Base-by-base conservation (phyloP, 2,888 invertebrate genomes). In the Coecobrya sp. region DNA sequence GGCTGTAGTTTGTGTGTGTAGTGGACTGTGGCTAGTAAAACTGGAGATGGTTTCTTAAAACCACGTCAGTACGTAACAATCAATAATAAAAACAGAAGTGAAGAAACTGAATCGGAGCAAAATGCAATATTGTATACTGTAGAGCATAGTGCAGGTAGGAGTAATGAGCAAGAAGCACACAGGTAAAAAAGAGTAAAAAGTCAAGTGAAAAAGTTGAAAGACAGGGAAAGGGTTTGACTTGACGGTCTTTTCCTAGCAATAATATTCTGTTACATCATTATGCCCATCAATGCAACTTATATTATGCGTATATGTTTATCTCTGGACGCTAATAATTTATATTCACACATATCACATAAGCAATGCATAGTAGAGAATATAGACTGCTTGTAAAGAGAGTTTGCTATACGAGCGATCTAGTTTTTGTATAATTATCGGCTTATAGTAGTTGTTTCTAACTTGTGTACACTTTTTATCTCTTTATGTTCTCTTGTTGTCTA, bases 231-330 rank as follows among this genome's bases (percentile, higher is more conserved):
- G 91, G 91, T 55, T 70, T 82, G 68, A 82, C 76, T 70, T 82
- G 68, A 82, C 86, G 65, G 86, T 79, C 49, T 90, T 55, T 62
- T 70, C 49, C 19, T n/a, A 82, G 79, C 62, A 86, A 84, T n/a
- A n/a, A n/a, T 91, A 91, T 91, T 86, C 30, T 59, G 42, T 91
- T 91, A 86, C 91, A 86, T 91, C 91, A 91, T 86, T 87, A 86
- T 86, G 70, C 79, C 86, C 27, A 70, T 84, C 84, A 84, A 62
- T 25, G 45, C 10, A 52, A 30, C 11, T 16, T 22, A n/a, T 45
- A 76, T 68, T n/a, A 49, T 76, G 36, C 19, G 42, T 68, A 25
- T 76, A 19, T 7, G 19, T 5, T 62, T 22, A 16, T 19, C 7
- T 65, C 11, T 65, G 27, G 73, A 45, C 42, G 13, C 30, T 13